These are phyloP conservation scores for Papilio machaon DNA, from an alignment of 1,140 invertebrate species.

Conservation along the genomic window DNA sequence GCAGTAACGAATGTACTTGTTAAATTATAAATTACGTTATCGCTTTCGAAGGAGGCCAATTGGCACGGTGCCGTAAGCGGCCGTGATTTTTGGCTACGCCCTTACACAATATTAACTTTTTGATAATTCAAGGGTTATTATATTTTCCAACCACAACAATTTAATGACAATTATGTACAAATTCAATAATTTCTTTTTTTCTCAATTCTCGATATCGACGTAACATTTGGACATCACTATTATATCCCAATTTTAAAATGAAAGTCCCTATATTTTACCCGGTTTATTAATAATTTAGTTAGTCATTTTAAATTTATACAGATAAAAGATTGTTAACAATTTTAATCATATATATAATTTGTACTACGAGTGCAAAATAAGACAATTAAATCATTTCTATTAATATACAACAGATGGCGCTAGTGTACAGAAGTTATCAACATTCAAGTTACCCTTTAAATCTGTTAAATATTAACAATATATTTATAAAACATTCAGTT, in stretches of 20 bases:
- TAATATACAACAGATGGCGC: not conserved
- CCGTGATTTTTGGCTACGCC: constrained; percentile 40
- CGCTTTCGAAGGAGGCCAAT: constrained; percentile 23
- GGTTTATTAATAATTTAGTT: not conserved
- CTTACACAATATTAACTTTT: constrained; percentile 57
- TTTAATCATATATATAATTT: not conserved
- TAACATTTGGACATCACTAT: constrained; percentile 40
- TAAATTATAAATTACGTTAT: constrained; percentile 27
- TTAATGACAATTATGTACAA: constrained; percentile 31
- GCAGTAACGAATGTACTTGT: constrained; percentile 19
- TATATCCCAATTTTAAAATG: not conserved
- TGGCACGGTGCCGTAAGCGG: constrained; percentile 34
- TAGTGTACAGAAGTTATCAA: not conserved
- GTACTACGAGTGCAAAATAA: not conserved
- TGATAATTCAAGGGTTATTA: constrained; percentile 55
- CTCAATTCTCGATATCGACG: constrained; percentile 41
- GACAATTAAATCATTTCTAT: not conserved
- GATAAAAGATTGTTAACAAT: not conserved
- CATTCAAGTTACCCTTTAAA: not conserved
- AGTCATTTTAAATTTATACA: not conserved
- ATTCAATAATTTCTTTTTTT: not conserved
- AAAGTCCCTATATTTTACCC: not conserved
- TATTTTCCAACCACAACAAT: constrained; percentile 66
- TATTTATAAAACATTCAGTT: not conserved
- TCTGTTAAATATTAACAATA: not conserved